Conservation (phyloP, 2,113 vertebrate genomes). For the Leptocoma aspasia region DNA sequence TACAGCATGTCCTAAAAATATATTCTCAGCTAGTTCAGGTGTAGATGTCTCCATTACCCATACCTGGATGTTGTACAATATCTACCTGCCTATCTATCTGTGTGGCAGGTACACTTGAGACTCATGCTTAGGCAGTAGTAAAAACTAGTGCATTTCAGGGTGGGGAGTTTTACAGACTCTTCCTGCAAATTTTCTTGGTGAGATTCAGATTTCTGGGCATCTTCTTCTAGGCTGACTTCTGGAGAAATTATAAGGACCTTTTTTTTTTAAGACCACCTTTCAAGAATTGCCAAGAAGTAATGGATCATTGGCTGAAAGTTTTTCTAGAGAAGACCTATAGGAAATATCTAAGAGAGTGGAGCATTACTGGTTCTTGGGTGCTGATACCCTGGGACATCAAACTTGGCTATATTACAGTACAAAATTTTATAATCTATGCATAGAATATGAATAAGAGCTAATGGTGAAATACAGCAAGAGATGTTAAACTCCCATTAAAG, state of each 20-base stretch:
- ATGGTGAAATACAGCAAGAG: not conserved
- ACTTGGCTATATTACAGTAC: not conserved
- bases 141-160: not conserved
- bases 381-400: not conserved
- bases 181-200: not conserved
- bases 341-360: not conserved
- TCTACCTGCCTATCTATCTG: too few relatives aligned
- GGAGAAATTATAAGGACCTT: not conserved
- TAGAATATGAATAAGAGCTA: not conserved
- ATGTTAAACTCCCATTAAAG: not conserved
- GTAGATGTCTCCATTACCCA: not conserved
- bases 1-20: not conserved
- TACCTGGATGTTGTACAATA: not conserved
- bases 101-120: not conserved
- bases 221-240: not conserved
- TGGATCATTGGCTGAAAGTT: not conserved
- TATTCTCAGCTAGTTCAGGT: not conserved
- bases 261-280: not conserved
- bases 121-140: not conserved
- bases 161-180: not conserved
- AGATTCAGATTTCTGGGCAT: not conserved
- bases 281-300: not conserved
- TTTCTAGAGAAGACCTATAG: not conserved
- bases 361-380: not conserved
- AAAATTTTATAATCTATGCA: not conserved